A percentile compares a stretch with the other conserved stretches of the same genome.
These are phyloP conservation scores for Panagrolaimus sp. DNA, from an alignment of 1,140 invertebrate species.

Conservation along the genomic window DNA sequence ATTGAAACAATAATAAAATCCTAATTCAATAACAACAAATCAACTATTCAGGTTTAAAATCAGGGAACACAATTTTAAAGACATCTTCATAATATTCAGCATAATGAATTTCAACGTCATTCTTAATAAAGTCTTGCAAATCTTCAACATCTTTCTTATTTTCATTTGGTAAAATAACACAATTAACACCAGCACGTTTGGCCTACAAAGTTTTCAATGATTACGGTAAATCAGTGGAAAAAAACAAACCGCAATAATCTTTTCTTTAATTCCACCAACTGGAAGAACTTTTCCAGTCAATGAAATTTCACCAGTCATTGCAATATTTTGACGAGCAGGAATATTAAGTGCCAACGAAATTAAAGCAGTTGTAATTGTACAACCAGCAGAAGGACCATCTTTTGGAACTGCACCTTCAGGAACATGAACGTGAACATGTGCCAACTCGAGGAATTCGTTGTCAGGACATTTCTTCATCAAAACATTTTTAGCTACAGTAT, in stretches of 20 bases:
- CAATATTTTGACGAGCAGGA: slow-evolving; percentile 73
- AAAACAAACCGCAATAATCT: slow-evolving; percentile 76
- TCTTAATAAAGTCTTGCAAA: slow-evolving; percentile 81
- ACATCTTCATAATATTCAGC: slow-evolving; percentile 78
- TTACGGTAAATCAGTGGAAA: not conserved
- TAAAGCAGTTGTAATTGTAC: slow-evolving; percentile 86
- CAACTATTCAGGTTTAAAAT: not conserved
- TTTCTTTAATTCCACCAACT: slow-evolving; percentile 97
- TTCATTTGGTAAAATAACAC: slow-evolving; percentile 85
- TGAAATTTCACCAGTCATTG: slow-evolving; percentile 97
- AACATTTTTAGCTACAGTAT: slow-evolving; percentile 84
- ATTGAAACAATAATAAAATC: slow-evolving; percentile 19
- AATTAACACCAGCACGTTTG: slow-evolving; percentile 81
- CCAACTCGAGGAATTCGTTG: slow-evolving; percentile 74
- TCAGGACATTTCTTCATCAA: slow-evolving; percentile 66
- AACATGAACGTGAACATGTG: slow-evolving; percentile 87
- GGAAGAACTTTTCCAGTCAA: slow-evolving; percentile 86
- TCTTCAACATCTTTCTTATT: slow-evolving; percentile 94
- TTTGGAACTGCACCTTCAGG: slow-evolving; percentile 97
- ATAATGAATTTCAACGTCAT: slow-evolving; percentile 89
- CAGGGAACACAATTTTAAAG: slow-evolving; percentile 74
- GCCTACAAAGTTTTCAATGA: slow-evolving; percentile 66
- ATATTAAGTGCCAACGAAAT: slow-evolving; percentile 77
- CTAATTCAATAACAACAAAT: slow-evolving; percentile 24
- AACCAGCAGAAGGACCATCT: slow-evolving; percentile 92